phyloP scores from a whole-genome alignment of 2,113 vertebrate genomes.

The Poeciliopsis turrubarensis region DNA sequence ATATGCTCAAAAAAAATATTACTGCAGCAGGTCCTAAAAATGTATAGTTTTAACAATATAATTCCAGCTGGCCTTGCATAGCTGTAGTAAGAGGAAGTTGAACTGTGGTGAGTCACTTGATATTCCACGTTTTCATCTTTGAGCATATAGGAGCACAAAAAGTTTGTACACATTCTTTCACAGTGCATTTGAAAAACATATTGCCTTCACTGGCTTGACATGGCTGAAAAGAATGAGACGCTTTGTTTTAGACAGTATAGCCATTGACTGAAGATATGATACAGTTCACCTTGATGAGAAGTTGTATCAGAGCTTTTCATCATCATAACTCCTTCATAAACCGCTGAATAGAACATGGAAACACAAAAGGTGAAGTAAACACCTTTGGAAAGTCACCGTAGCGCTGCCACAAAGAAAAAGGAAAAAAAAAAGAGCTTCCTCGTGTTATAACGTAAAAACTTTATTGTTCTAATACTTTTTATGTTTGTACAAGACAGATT shows the following conservation, averaged over 20 bases:
- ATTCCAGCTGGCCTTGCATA: not conserved
- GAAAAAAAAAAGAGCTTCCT: no score
- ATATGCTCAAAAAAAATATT: no score
- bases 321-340: not conserved
- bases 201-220: constrained; percentile 5
- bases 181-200: not conserved
- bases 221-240: not conserved
- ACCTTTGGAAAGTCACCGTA: not conserved
- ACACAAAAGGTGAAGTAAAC: not conserved
- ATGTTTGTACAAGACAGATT: no score
- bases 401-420: no score
- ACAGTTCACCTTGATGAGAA: constrained; percentile 30
- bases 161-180: not conserved
- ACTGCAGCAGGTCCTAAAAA: no score
- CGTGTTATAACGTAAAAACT: no score
- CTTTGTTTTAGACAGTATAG: constrained; percentile 1
- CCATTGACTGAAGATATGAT: constrained; percentile 1
- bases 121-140: constrained; percentile 8
- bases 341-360: not conserved
- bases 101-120: not conserved
- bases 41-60: not conserved
- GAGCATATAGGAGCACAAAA: not conserved
- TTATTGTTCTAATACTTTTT: no score
- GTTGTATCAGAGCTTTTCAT: not conserved
- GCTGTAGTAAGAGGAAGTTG: not conserved